A percentile compares a stretch with the other conserved stretches of the same genome.
Evolutionary conservation across 2,797 vertebrate genomes (phyloP).

Genomic region (Menidia menidia): DNA sequence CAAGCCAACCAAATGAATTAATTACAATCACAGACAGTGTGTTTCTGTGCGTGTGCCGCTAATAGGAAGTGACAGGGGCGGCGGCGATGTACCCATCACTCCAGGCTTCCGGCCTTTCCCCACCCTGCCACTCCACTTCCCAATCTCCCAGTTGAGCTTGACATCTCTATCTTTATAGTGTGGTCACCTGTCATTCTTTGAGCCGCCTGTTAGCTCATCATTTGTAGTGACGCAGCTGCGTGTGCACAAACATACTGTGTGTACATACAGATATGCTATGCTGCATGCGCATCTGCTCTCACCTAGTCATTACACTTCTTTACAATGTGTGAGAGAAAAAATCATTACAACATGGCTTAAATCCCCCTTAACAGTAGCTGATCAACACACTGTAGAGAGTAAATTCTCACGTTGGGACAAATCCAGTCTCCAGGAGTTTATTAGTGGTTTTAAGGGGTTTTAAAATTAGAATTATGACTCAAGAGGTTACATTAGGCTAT

Average conservation of each 20-base stretch:
- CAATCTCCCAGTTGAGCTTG: slow-evolving; percentile 63
- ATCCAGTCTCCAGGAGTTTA: slow-evolving; percentile 1
- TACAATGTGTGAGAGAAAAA: slow-evolving; percentile 3
- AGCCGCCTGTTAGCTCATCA: slow-evolving; percentile 63
- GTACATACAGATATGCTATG: neutral
- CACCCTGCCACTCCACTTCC: slow-evolving; percentile 13
- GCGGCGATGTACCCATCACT: slow-evolving; percentile 72
- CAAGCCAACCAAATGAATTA: slow-evolving; percentile 69
- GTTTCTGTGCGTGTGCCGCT: slow-evolving; percentile 61
- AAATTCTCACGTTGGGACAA: neutral
- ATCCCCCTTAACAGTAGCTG: neutral
- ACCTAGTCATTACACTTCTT: slow-evolving; percentile 25
- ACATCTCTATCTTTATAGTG: slow-evolving; percentile 78
- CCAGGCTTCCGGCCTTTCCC: slow-evolving; percentile 59
- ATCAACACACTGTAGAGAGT: neutral
- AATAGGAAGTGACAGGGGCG: slow-evolving; percentile 80
- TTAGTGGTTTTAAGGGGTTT: neutral
- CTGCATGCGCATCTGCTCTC: slow-evolving; percentile 22
- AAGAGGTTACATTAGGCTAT: neutral
- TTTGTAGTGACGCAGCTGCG: slow-evolving; percentile 46
- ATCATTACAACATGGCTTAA: neutral
- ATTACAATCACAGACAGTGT: slow-evolving; percentile 67
- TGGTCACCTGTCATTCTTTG: slow-evolving; percentile 77
- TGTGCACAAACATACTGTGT: slow-evolving; percentile 3
- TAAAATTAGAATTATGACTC: neutral